Evolutionary conservation across 2,888 invertebrate species (phyloP).

Genomic region (Blera fallax): DNA sequence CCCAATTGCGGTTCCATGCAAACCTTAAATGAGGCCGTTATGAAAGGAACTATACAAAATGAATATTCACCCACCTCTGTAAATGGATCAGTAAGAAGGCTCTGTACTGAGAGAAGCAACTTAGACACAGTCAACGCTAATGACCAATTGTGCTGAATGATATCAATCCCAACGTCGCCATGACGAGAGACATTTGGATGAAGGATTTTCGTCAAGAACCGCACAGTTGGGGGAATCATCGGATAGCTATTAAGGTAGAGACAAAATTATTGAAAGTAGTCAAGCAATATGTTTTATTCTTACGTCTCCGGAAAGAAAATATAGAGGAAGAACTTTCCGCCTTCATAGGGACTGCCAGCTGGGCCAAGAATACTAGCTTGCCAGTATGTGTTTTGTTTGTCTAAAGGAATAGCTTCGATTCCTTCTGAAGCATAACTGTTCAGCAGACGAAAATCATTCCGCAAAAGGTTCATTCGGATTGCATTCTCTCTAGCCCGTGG

Average conservation of each 20-base stretch:
- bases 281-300: conserved; percentile 74
- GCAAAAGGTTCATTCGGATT: conserved; percentile 90
- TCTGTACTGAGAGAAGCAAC: conserved; percentile 93
- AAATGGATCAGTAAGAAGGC: conserved; percentile 94
- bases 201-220: conserved; percentile 95
- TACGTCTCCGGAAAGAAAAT: conserved; percentile 93
- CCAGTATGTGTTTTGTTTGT: conserved; percentile 87
- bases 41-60: not conserved
- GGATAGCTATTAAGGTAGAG: conserved; percentile 86
- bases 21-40: conserved; percentile 83
- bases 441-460: conserved; percentile 86
- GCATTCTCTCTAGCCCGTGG: conserved; percentile 88
- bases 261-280: not conserved
- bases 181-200: conserved; percentile 98
- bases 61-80: conserved; percentile 85
- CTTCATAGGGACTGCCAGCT: conserved; percentile 95
- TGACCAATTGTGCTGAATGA: conserved; percentile 98
- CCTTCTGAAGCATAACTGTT: conserved; percentile 81
- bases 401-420: conserved; percentile 81
- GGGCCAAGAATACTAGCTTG: conserved; percentile 96
- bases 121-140: conserved; percentile 95
- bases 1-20: conserved; percentile 95
- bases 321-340: conserved; percentile 95
- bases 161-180: conserved; percentile 97
- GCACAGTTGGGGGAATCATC: conserved; percentile 94